These are phyloP conservation scores for Gouania willdenowi DNA, from an alignment of 2,797 vertebrate species.

Conservation along the genomic window DNA sequence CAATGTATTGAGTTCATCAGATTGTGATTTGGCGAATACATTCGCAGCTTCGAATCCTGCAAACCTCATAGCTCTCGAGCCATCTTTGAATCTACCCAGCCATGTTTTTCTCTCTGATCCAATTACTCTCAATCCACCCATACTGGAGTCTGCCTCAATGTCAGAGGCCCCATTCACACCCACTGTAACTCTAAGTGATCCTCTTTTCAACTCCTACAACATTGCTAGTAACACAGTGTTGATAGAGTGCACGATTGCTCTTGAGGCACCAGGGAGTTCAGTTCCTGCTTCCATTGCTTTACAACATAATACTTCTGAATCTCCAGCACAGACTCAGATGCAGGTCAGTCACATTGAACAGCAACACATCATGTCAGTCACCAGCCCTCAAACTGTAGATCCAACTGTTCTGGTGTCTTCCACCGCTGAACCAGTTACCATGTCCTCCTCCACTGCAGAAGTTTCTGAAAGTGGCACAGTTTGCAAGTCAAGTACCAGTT, in stretches of 20 bases:
- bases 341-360: slow-evolving; percentile 60
- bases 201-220: slow-evolving; percentile 69
- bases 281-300: slow-evolving; percentile 51
- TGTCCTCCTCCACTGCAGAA: slow-evolving; percentile 31
- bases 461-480: slow-evolving; percentile 33
- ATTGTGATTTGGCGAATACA: slow-evolving; percentile 58
- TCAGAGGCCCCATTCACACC: slow-evolving; percentile 63
- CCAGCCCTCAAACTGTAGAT: slow-evolving; percentile 42
- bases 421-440: slow-evolving; percentile 39
- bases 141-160: slow-evolving; percentile 54
- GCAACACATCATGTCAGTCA: slow-evolving; percentile 50
- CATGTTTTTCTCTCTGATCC: slow-evolving; percentile 72
- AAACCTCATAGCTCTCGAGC: slow-evolving; percentile 58
- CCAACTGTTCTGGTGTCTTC: slow-evolving; percentile 45
- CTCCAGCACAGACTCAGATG: slow-evolving; percentile 48
- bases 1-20: slow-evolving; percentile 52
- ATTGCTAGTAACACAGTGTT: slow-evolving; percentile 74
- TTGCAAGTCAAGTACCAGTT: slow-evolving; percentile 11
- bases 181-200: slow-evolving; percentile 60
- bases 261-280: slow-evolving; percentile 62
- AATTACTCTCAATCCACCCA: slow-evolving; percentile 62
- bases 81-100: slow-evolving; percentile 57
- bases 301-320: slow-evolving; percentile 49
- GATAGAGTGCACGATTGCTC: slow-evolving; percentile 78
- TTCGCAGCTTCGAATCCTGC: slow-evolving; percentile 55